phyloP scores from a whole-genome alignment of 1,140 invertebrate species.

The Amyelois transitella region DNA sequence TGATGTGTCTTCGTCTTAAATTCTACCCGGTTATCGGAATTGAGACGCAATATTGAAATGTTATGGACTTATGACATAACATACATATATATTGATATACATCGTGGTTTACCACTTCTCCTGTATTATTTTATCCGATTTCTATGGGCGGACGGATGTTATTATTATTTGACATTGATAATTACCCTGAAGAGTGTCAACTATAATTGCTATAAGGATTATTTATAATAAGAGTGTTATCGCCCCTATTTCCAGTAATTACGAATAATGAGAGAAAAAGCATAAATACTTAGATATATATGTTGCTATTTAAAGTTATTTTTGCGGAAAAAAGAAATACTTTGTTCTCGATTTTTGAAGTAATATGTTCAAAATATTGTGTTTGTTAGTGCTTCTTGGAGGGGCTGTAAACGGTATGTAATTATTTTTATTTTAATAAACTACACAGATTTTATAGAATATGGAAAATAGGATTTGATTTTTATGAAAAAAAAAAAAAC shows the following conservation, averaged over 20 bases:
- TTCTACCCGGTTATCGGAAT: too few species aligned
- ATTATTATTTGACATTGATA: not conserved
- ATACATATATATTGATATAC: too few species aligned
- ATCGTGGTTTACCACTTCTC: too few species aligned
- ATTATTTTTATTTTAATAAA: not conserved
- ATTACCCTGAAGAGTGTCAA: not conserved
- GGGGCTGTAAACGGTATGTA: not conserved
- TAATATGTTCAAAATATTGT: not conserved
- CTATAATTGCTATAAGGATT: not conserved
- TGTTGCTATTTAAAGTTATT: not conserved
- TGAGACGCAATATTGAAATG: too few species aligned
- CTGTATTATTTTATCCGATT: too few species aligned
- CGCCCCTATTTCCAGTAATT: not conserved
- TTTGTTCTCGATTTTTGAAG: not conserved
- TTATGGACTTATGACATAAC: too few species aligned
- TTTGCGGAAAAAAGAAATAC: not conserved
- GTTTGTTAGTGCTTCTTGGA: not conserved
- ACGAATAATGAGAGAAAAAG: not conserved
- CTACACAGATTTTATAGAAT: too few species aligned
- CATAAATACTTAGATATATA: not conserved
- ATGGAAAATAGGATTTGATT: too few species aligned
- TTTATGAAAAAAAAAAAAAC: too few species aligned
- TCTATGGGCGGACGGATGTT: too few species aligned
- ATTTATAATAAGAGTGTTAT: not conserved
- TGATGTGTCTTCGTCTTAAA: too few species aligned